Evolutionary conservation across 64 coral and sea anemone genomes (phyloP), one percentile per base, ranked within the genome.

Genomic region (Montipora efflorescens): DNA sequence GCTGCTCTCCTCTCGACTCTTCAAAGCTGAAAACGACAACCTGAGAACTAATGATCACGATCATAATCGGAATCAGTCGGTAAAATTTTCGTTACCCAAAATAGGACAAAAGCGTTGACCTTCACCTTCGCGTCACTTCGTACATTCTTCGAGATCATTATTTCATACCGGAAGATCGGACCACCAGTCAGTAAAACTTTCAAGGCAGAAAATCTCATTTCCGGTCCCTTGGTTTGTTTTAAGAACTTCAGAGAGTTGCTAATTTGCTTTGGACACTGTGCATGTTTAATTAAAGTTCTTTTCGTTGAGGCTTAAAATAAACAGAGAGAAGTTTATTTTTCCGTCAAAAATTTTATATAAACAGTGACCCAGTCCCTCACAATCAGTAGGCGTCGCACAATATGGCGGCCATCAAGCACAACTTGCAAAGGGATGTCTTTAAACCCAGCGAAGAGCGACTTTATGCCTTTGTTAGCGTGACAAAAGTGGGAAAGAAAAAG

Each of bases 381-480:
- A 16, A 64, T 64, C 14, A 55, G 10, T 12, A 64, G 14, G 13
- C 61, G 9, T 14, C 61, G 3, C 4, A 11, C 14, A 11, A 28
- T 8, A 99, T 99, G 98, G 98, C 98, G 73, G 95, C 98, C 55
- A 94, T 99, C 87, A 99, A 93, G 90, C 95, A 96, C 71, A 99
- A 96, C 69, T 81, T 99, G 47, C 98, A 99, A 81, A 96, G 90
- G 76, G 98, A 99, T 59, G 74, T 99, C 11, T 99, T 99, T 74
- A 96, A 99, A 82, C 98, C 95, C 13, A 96, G 87, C 78, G 98
- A 96, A 79, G 98, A 99, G 74, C 84, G 95, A 21, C 78, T 99
- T 5, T 94, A 96, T 88, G 98, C 98, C 12, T 92, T 99, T 9
- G 95, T 96, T 64, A 99, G 91, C 87, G 98, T 99, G 1, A 99